Conservation (phyloP, 2,797 vertebrate species). For the Tachyglossus aculeatus region DNA sequence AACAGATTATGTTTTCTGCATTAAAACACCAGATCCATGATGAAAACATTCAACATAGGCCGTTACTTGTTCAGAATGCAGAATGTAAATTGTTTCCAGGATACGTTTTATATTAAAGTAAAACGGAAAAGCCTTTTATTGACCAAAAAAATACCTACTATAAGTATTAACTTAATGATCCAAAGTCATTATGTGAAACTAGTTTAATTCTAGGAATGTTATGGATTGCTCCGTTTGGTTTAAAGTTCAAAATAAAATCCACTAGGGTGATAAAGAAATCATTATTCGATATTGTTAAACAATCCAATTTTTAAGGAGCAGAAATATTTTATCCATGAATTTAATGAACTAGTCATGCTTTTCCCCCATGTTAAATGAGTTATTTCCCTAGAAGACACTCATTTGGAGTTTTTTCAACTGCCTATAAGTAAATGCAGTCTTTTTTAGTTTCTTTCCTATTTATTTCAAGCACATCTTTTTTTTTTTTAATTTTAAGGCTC, state of each 20-base stretch:
- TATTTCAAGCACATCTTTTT: too few relatives aligned
- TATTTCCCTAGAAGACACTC: not conserved
- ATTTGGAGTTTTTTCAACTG: too few relatives aligned
- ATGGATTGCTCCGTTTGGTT: not conserved
- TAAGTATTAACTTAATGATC: slow-evolving; percentile 8
- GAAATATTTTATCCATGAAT: not conserved
- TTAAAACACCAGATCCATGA: too few relatives aligned
- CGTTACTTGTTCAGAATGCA: too few relatives aligned
- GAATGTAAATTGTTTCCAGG: too few relatives aligned
- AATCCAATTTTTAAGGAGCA: not conserved
- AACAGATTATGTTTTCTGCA: too few relatives aligned
- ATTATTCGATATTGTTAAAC: slow-evolving; percentile 6
- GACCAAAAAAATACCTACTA: slow-evolving; percentile 1
- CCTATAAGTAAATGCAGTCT: too few relatives aligned
- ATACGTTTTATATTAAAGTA: not conserved
- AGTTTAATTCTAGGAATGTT: not conserved
- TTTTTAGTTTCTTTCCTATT: too few relatives aligned
- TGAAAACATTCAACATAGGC: too few relatives aligned
- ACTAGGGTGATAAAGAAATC: not conserved
- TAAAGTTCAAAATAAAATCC: not conserved
- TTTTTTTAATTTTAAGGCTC: too few relatives aligned
- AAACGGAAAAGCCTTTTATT: slow-evolving; percentile 5
- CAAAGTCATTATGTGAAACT: slow-evolving; percentile 9
- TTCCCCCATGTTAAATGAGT: not conserved
- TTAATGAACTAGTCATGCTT: not conserved